Base-by-base conservation (phyloP, 2,888 invertebrate species). In the Ommatoiulus sabulosus region DNA sequence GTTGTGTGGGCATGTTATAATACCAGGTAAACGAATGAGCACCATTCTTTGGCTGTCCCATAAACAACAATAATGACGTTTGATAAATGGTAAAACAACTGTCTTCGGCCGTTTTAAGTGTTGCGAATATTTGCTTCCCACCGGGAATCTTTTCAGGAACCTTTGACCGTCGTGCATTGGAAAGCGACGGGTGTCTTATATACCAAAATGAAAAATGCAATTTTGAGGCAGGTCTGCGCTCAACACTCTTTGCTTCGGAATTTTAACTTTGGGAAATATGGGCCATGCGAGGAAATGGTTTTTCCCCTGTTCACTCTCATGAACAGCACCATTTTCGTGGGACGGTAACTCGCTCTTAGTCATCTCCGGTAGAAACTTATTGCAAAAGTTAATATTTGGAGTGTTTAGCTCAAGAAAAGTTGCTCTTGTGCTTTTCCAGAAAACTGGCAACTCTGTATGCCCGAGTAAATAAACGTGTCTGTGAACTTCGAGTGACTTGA, bases 71-170 rank as follows among this genome's bases (percentile, higher is more conserved):
- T 72, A 72, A 72, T 72, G 72, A 72, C 72, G 72, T 72, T 72
- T 72, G 72, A 72, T 72, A 72, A 72, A 72, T 72, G 72, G 72
- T 72, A 72, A 72, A 72, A 72, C 72, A 72, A 72, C 72, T 72
- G 72, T 72, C 72, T 72, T 72, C 72, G 24, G 72, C 72, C 24
- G 24, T 24, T 52, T 72, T 72, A 72, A 72, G 72, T 72, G 72
- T 72, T 72, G 20, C 24, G 72, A 72, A 24, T 72, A 72, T 24
- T 72, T 72, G 72, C n/a, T 72, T 72, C 72, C 72, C 72, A 72
- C 24, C 24, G 72, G 24, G 72, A 72, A 72, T 72, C 72, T 24
- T 72, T 72, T 72, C n/a, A 24, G 10, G 24, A 24, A 72, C 72
- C 72, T 72, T 72, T 72, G 72, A 72, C 72, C 72, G 72, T 24